Conservation (phyloP, 2,888 invertebrate genomes). For the Himalopsyche kuldschensis region DNA sequence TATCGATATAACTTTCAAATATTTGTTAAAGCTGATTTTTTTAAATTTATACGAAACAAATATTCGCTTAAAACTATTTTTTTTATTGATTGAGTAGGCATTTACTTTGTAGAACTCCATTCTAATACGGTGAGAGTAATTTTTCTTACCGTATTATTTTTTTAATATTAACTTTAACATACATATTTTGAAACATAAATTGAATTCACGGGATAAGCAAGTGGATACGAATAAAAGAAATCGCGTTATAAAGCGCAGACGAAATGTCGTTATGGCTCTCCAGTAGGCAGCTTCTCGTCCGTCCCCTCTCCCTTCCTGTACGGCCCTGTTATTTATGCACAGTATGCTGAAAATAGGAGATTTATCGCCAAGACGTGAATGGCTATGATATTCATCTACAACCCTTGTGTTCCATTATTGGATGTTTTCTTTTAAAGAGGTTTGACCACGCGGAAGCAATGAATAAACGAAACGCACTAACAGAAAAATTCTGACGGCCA, state of each 20-base stretch:
- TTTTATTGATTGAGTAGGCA: too few relatives aligned
- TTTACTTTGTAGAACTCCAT: too few relatives aligned
- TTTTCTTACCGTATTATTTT: too few relatives aligned
- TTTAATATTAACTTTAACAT: not conserved
- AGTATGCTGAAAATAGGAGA: slow-evolving; percentile 39
- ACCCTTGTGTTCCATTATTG: slow-evolving; percentile 19
- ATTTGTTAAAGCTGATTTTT: too few relatives aligned
- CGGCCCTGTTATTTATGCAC: slow-evolving; percentile 38
- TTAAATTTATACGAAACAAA: too few relatives aligned
- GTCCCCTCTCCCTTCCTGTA: not conserved
- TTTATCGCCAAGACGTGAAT: slow-evolving; percentile 39
- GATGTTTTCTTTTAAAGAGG: not conserved
- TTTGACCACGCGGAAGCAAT: slow-evolving; percentile 49
- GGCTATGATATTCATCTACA: slow-evolving; percentile 33
- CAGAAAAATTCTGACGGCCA: not conserved
- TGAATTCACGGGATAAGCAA: not conserved
- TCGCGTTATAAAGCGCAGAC: not conserved
- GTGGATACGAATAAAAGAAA: not conserved
- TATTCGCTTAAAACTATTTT: too few relatives aligned
- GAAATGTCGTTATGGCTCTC: not conserved
- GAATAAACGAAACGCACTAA: slow-evolving; percentile 43
- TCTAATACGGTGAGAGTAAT: too few relatives aligned
- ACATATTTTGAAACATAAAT: not conserved
- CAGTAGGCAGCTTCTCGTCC: not conserved
- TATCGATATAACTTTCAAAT: too few relatives aligned